Percentiles rank a stretch among this genome's conserved stretches.
Conservation (phyloP, 2,113 vertebrate species). For the Ceyx melanurus region DNA sequence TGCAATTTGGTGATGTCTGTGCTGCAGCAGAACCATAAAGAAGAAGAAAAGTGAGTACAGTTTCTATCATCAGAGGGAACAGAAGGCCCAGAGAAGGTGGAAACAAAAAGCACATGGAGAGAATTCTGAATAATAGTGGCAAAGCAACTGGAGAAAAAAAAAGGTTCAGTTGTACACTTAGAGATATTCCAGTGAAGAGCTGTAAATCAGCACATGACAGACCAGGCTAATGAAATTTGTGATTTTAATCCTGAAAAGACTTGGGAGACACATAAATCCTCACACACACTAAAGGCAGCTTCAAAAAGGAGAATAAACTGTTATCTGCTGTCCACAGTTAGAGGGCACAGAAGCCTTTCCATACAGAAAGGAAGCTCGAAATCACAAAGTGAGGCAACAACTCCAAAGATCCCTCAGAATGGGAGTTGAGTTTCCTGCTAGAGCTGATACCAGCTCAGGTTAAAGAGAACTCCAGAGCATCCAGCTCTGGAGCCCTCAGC, state of each 20-base stretch:
- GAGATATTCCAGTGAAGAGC: background rate
- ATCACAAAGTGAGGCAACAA: background rate
- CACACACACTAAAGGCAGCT: background rate
- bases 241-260: background rate
- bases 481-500: too few relatives aligned
- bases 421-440: background rate
- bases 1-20: background rate
- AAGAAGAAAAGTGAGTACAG: background rate
- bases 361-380: background rate
- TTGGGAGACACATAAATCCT: background rate
- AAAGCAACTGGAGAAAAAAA: background rate
- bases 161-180: background rate
- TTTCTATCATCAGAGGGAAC: background rate
- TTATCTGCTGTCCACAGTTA: background rate
- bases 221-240: background rate
- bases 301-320: background rate
- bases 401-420: background rate
- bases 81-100: background rate
- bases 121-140: background rate
- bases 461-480: background rate
- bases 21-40: background rate
- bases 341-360: background rate
- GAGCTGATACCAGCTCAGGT: background rate
- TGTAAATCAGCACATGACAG: background rate
- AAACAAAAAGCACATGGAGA: background rate